phyloP scores from a whole-genome alignment of 2,797 vertebrate species.

The Hoplostethus mediterraneus region DNA sequence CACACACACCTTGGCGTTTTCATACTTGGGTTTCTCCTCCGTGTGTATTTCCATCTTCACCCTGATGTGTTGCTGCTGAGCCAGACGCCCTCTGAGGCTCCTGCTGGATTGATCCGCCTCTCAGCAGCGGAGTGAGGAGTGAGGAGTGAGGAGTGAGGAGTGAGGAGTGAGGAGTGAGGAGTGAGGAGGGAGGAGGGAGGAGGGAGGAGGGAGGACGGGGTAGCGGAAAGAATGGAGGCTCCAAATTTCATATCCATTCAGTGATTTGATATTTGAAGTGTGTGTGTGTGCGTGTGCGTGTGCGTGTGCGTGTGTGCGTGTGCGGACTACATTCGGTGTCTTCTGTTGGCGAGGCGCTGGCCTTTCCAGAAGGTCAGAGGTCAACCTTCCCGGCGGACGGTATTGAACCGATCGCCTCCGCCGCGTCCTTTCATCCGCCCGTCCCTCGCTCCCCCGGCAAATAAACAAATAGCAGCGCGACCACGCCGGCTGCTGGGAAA shows the following conservation, averaged over 20 bases:
- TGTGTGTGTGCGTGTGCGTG: background rate
- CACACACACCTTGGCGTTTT: constrained; percentile 3
- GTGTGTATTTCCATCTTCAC: constrained; percentile 6
- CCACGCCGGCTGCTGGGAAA: constrained; percentile 30
- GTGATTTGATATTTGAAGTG: constrained; percentile 4
- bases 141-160: too few relatives aligned
- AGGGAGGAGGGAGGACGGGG: too few relatives aligned
- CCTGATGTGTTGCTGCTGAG: background rate
- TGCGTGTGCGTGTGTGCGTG: background rate
- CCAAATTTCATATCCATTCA: background rate
- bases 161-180: too few relatives aligned
- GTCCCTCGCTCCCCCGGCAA: constrained; percentile 19
- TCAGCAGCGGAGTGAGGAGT: too few relatives aligned
- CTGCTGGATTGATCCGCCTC: background rate
- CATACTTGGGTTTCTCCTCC: background rate
- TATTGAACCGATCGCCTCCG: constrained; percentile 47
- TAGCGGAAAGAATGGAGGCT: too few relatives aligned
- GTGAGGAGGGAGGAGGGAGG: too few relatives aligned
- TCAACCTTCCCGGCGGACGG: constrained; percentile 55
- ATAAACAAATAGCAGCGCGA: constrained; percentile 24
- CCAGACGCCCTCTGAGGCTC: background rate
- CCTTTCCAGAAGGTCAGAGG: constrained; percentile 62
- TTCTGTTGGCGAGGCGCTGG: constrained; percentile 29
- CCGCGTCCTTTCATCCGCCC: constrained; percentile 47
- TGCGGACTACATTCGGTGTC: constrained; percentile 8